Evolutionary conservation across 2,113 vertebrate genomes (phyloP), one percentile per base, ranked within the genome.

Genomic region (Chamaea fasciata): DNA sequence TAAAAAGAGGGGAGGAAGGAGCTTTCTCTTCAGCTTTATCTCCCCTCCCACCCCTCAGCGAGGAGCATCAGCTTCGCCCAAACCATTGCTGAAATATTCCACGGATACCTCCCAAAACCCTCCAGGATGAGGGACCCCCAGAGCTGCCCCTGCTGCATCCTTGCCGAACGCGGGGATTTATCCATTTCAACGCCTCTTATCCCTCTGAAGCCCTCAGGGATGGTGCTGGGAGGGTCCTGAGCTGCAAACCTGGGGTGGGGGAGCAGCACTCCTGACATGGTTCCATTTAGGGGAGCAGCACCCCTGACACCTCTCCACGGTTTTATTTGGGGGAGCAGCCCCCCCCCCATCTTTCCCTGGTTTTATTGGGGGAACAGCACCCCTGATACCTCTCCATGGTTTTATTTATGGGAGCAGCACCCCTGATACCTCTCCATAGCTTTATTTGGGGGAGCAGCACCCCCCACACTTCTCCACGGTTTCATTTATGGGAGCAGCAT

Each of bases 41-140:
- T 94, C 33, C 89, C 39, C 22, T 75, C 60, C 42, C n/a, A 57
- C 12, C 73, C 68, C 68, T 4, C 7, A 23, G 13, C 0, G 1
- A 1, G 2, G 67, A 89, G 81, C 70, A 4, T 4, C 4, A 2
- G 64, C 89, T 37, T 37, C 15, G 9, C 81, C 81, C 10, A 17
- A 67, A 17, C 13, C 62, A 0, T 0, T 4, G 23, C 63, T 19
- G n/a, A 37, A 60, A 60, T 11, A 68, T 69, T 31, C 31, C 73
- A 8, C 0, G 1, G 27, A 6, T 1, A 1, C 5, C 12, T 80
- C 24, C 77, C 62, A 20, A 5, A 55, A 44, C 27, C 35, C 46
- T 26, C 35, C 39, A 4, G 49, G 1, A 1, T 1, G 44, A 44
- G 0, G 2, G 42, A 68, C 42, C 74, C 6, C 1, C 4, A 0